These are phyloP conservation scores for Meloidogyne hapla DNA, from an alignment of 1,140 invertebrate genomes.

Conservation along the genomic window DNA sequence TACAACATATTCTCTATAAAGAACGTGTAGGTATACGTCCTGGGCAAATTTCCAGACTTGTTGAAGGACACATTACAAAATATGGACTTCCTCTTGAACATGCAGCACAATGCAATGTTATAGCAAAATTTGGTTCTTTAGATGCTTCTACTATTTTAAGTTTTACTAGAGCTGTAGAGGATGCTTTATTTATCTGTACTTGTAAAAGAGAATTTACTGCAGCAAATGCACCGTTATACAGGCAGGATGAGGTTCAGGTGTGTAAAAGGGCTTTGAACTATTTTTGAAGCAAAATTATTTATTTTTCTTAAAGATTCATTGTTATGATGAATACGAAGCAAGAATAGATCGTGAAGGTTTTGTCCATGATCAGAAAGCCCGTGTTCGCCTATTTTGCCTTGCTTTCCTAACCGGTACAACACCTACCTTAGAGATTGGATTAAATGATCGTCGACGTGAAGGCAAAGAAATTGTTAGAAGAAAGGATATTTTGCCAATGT, in stretches of 20 bases:
- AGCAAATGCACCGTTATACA: conserved; percentile 75
- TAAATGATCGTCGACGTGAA: conserved; percentile 89
- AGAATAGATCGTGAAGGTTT: conserved; percentile 83
- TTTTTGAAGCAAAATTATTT: conserved; percentile 62
- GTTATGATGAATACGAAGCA: conserved; percentile 89
- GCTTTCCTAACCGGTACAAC: conserved; percentile 81
- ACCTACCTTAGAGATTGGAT: conserved; percentile 89
- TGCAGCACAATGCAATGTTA: conserved; percentile 82
- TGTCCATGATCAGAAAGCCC: conserved; percentile 85
- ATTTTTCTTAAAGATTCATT: conserved; percentile 51
- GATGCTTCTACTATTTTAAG: conserved; percentile 84
- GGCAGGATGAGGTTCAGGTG: conserved; percentile 91
- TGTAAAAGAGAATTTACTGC: conserved; percentile 81
- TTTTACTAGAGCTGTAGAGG: conserved; percentile 84
- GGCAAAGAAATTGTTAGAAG: conserved; percentile 97
- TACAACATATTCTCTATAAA: conserved; percentile 97
- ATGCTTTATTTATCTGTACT: conserved; percentile 78
- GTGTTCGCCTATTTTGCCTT: conserved; percentile 89
- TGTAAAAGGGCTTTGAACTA: not conserved
- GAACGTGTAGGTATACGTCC: conserved; percentile 92
- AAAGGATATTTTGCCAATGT: conserved; percentile 97
- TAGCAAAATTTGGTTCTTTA: conserved; percentile 90
- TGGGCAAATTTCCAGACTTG: conserved; percentile 66
- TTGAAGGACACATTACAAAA: conserved; percentile 86
- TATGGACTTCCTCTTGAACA: conserved; percentile 93